Conservation (phyloP, 1,140 invertebrate species). For the Caerostris darwini region DNA sequence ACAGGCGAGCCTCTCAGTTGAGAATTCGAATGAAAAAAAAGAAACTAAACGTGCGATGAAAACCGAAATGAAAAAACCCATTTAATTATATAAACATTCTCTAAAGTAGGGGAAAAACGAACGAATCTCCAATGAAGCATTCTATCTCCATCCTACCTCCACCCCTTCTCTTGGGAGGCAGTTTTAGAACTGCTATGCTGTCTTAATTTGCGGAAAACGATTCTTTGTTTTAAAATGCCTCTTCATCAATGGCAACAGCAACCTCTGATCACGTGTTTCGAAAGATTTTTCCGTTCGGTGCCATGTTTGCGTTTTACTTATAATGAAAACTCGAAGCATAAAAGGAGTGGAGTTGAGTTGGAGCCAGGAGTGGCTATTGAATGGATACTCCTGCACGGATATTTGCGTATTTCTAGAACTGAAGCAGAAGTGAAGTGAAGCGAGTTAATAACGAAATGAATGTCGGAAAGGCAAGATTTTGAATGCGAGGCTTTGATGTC, state of each 20-base stretch:
- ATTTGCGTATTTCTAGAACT: background rate
- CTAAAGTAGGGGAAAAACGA: no score
- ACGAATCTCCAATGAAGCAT: no score
- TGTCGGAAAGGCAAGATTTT: background rate
- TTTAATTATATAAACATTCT: no score
- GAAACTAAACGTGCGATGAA: background rate
- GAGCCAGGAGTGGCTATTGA: background rate
- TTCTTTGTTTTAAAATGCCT: conserved; percentile 40
- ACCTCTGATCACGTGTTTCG: background rate
- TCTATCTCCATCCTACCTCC: no score
- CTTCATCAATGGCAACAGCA: conserved; percentile 8
- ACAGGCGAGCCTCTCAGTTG: background rate
- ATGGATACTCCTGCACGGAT: background rate
- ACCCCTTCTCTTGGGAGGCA: background rate
- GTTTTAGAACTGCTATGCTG: background rate
- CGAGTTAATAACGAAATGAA: background rate
- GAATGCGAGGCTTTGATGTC: background rate
- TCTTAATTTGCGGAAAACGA: conserved; percentile 28
- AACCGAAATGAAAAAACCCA: no score
- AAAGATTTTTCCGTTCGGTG: background rate
- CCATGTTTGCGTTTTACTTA: background rate
- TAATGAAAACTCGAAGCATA: background rate
- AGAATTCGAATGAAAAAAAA: background rate
- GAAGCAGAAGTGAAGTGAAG: conserved; percentile 13
- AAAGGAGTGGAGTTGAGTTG: background rate